Base-by-base conservation (phyloP, 2,113 vertebrate genomes). In the Rhipidura dahli region DNA sequence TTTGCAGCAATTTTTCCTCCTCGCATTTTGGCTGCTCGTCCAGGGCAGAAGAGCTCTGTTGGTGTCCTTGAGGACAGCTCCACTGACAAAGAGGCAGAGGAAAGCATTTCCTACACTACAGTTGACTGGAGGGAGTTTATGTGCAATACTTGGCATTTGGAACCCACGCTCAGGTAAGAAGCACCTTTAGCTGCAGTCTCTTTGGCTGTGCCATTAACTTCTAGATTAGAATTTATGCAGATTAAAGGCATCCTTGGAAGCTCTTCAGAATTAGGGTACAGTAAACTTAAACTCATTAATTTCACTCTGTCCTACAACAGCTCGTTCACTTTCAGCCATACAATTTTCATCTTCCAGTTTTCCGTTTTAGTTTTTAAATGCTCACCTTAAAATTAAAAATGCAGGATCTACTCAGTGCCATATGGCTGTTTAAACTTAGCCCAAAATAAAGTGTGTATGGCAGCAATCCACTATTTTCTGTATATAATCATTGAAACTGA, bases 71-170 rank as follows among this genome's bases (percentile, higher is more conserved):
- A 99, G 16, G 98, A 99, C 6, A 96, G 95, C 87, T 97, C 98
- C 33, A n/a, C 97, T 83, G 98, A 98, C 40, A 98, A 97, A 95
- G 98, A 98, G 68, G 98, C 98, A 79, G 99, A 99, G 77, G 99
- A 99, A 10, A 93, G 98, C 95, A 98, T 99, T 92, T 98, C 98
- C 90, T 99, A 99, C 81, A 98, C 99, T 81, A 99, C 99, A 26
- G 99, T 99, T 8, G 99, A 99, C 97, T 99, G 99, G 99, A 98
- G 99, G 96, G 99, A 99, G 95, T 99, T 99, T 87, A 98, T 99
- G 97, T 99, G 99, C 96, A 99, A 99, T 98, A 99, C 99, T 11
- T 99, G 99, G 99, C 99, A 99, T 97, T 96, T 99, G 96, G 99
- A 99, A 89, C 99, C 99, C 19, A 99, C 99, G 1, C 98, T 99